Evolutionary conservation across 2,888 invertebrate species (phyloP), one percentile per base, ranked within the genome.

Genomic region (Nemotelus pantherinus): DNA sequence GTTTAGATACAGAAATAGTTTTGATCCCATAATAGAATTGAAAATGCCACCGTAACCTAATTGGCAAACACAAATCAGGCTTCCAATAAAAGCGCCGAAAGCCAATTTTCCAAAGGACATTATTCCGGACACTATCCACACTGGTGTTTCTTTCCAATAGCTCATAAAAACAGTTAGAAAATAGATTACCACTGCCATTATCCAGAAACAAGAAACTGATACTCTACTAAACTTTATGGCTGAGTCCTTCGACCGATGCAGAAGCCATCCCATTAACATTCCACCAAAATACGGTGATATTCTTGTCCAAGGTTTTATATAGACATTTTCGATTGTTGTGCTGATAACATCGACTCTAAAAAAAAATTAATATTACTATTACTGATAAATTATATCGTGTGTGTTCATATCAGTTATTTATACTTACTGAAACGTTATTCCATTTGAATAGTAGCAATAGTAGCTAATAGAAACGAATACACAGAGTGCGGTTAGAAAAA

Each of bases 401-500:
- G 65, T 5, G 41, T 47, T 50, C 43, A 55, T 64, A 67, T 75
- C n/a, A 55, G 3, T 45, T 57, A 7, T 47, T 41, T 25, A 50
- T 77, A 83, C 85, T 83, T 82, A 85, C 85, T 84, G 82, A 80
- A 84, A 85, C n/a, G 83, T 83, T 74, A 84, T 82, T 63, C 82
- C 82, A 78, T 82, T 82, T 58, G 79, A 78, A 80, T 82, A 84
- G 79, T 84, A 82, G 70, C 83, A 83, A 25, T 82, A 78, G 77
- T 82, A 84, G 41, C 83, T 82, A 25, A 82, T 74, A 47, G 80
- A 71, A 77, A 83, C 77, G 67, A 82, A 82, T 70, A 80, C 81
- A 43, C 81, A 47, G 25, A 81, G 77, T 48, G 83, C 80, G 50
- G 81, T 68, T 48, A 79, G 58, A 77, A 82, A 84, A n/a, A 82